Percentiles rank a stretch among this genome's conserved stretches.
phyloP scores from a whole-genome alignment of 2,888 invertebrate genomes.

The Brachyptera putata region DNA sequence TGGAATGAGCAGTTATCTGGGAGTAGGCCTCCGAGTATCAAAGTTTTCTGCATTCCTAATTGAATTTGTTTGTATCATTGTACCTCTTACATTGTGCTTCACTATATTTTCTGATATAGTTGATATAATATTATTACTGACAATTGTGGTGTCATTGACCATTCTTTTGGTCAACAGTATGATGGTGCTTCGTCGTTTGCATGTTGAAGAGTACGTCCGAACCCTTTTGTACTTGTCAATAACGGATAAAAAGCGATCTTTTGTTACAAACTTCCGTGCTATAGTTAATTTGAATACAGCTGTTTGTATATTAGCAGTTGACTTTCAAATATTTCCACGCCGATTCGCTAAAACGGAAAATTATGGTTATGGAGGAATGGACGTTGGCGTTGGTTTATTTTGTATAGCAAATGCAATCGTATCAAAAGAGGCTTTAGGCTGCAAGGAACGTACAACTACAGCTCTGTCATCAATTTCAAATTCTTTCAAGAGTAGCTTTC shows the following conservation, averaged over 20 bases:
- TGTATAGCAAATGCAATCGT: constrained; percentile 76
- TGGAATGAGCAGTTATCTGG: not conserved
- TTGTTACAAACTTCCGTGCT: constrained; percentile 64
- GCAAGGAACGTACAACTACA: not conserved
- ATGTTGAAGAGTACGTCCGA: not conserved
- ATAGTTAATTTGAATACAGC: constrained; percentile 68
- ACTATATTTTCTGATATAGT: constrained; percentile 50
- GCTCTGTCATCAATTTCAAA: constrained; percentile 11
- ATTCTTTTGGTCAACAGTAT: constrained; percentile 15
- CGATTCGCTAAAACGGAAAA: constrained; percentile 82
- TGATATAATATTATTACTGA: constrained; percentile 28
- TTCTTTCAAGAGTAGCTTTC: constrained; percentile 40
- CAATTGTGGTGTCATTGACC: constrained; percentile 34
- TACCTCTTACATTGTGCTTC: constrained; percentile 54
- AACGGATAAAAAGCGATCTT: constrained; percentile 31
- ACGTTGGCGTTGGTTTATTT: constrained; percentile 89
- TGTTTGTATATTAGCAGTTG: constrained; percentile 87
- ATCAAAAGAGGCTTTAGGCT: constrained; percentile 50
- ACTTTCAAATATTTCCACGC: constrained; percentile 82
- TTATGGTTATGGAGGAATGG: constrained; percentile 90
- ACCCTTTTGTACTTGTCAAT: constrained; percentile 33
- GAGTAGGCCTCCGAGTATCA: not conserved
- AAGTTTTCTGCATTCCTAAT: constrained; percentile 40
- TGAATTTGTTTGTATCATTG: constrained; percentile 55
- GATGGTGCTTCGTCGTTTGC: constrained; percentile 23